Evolutionary conservation across 2,888 invertebrate species (phyloP).

Genomic region (Sminthurinus aureus): DNA sequence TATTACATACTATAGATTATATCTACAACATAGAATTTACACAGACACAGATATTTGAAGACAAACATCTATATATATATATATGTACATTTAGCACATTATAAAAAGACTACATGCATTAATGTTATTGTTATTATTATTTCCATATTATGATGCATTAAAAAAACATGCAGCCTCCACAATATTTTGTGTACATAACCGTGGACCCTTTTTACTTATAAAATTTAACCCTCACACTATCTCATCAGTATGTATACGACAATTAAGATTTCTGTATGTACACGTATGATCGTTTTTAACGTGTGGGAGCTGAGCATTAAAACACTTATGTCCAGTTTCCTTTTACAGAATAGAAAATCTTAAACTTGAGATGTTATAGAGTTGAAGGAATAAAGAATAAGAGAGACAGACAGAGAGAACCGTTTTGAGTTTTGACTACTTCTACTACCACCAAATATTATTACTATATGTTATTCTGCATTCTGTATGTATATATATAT

Average conservation of each 20-base stretch:
- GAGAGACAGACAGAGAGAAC: no score
- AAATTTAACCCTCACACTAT: constrained; percentile 20
- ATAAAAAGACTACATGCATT: neutral
- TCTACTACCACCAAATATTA: neutral
- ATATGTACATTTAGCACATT: neutral
- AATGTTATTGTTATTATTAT: neutral
- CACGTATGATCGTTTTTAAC: neutral
- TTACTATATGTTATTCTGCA: constrained; percentile 4
- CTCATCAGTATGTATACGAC: neutral
- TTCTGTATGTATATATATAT: no score
- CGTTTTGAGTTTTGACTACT: constrained; percentile 21
- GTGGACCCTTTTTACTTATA: neutral
- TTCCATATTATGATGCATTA: neutral
- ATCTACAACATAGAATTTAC: neutral
- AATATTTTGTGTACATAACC: no score
- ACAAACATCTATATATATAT: neutral
- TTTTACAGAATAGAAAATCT: constrained; percentile 10
- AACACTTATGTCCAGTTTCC: constrained; percentile 34
- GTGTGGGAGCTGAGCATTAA: constrained; percentile 29
- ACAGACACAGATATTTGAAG: neutral
- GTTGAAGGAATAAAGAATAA: no score
- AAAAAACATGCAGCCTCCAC: no score
- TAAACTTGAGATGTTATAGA: constrained; percentile 8
- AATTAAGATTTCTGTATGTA: constrained; percentile 25
- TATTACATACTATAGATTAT: no score